Evolutionary conservation across 2,797 vertebrate species (phyloP).

Genomic region (Nyctalus aviator): DNA sequence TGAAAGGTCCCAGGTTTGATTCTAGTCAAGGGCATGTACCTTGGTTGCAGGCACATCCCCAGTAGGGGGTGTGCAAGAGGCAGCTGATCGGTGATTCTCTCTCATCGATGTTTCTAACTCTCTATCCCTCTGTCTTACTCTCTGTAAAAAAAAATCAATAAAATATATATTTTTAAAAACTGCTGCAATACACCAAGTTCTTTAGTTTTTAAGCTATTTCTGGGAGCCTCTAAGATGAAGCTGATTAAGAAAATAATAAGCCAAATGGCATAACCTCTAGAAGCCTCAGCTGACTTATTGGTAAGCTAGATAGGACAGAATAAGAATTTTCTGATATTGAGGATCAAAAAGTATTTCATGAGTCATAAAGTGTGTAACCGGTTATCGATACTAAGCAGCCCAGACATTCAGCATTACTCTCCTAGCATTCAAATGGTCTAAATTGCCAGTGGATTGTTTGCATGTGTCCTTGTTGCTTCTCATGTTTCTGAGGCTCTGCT

Average conservation of each 20-base stretch:
- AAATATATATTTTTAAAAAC: background rate
- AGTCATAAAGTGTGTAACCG: background rate
- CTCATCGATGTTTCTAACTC: no score
- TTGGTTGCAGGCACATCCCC: no score
- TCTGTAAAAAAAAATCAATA: no score
- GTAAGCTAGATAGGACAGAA: background rate
- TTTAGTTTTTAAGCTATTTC: background rate
- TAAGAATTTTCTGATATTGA: background rate
- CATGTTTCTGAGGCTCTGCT: background rate
- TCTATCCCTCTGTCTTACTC: no score
- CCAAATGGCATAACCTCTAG: background rate
- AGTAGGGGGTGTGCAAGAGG: no score
- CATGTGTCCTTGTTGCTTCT: background rate
- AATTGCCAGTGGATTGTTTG: background rate
- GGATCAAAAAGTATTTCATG: background rate
- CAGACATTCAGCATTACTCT: background rate
- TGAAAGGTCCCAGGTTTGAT: no score
- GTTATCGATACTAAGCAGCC: background rate
- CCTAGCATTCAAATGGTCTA: background rate
- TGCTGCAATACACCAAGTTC: background rate
- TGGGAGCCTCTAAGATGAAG: conserved; percentile 21
- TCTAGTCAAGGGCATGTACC: no score
- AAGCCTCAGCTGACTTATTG: background rate
- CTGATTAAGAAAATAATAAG: conserved; percentile 34
- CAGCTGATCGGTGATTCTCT: no score